Conservation (phyloP, 2,888 invertebrate species). For the Exocentrus adspersus region DNA sequence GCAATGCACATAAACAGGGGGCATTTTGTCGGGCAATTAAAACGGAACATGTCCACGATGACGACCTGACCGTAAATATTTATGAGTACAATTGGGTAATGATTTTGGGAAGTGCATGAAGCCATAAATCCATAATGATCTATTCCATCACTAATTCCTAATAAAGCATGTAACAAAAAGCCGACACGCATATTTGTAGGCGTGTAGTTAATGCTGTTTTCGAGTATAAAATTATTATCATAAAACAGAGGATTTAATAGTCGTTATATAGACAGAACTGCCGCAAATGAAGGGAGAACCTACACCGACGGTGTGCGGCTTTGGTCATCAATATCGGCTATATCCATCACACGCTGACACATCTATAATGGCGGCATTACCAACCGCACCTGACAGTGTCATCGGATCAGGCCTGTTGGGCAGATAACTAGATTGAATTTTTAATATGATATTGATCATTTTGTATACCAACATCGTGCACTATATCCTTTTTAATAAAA, state of each 20-base stretch:
- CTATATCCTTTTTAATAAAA: too few relatives aligned
- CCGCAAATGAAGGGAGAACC: slow-evolving; percentile 26
- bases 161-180: slow-evolving; percentile 28
- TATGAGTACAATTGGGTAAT: slow-evolving; percentile 27
- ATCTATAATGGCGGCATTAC: slow-evolving; percentile 61
- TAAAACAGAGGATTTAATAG: slow-evolving; percentile 42
- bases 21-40: slow-evolving; percentile 19
- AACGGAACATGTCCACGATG: neutral
- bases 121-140: slow-evolving; percentile 33
- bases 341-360: slow-evolving; percentile 61
- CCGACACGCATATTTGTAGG: slow-evolving; percentile 23
- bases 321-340: slow-evolving; percentile 59
- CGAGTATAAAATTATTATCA: slow-evolving; percentile 43
- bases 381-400: slow-evolving; percentile 62
- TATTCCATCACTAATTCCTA: slow-evolving; percentile 28
- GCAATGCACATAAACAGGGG: neutral
- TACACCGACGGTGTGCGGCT: slow-evolving; percentile 31
- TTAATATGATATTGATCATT: slow-evolving; percentile 55
- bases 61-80: slow-evolving; percentile 24
- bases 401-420: slow-evolving; percentile 50
- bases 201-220: slow-evolving; percentile 27
- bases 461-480: neutral
- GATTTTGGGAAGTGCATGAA: slow-evolving; percentile 29
- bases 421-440: slow-evolving; percentile 59
- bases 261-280: slow-evolving; percentile 35